Percentiles rank a stretch among this genome's conserved stretches.
These are phyloP conservation scores for Theretra japonica DNA, from an alignment of 2,888 invertebrate species.

Conservation along the genomic window DNA sequence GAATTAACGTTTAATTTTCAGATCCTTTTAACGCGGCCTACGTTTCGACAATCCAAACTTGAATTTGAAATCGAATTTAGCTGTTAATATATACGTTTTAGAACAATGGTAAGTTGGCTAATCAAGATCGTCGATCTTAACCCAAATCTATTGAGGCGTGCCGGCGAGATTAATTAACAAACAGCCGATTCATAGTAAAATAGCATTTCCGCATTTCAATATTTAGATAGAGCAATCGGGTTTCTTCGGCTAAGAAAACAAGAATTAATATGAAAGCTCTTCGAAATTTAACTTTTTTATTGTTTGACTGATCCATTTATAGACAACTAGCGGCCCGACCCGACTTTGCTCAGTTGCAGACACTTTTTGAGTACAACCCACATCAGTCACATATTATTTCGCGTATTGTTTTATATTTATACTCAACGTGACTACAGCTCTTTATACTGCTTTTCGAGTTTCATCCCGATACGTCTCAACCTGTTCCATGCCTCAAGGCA, in stretches of 20 bases:
- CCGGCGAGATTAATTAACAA: not conserved
- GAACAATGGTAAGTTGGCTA: not conserved
- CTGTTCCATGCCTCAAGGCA: too few relatives aligned
- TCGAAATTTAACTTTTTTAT: not conserved
- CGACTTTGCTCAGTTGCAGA: too few relatives aligned
- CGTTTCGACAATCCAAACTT: not conserved
- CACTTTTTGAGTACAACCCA: too few relatives aligned
- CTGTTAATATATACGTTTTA: not conserved
- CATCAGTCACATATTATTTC: too few relatives aligned
- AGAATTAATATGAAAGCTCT: not conserved
- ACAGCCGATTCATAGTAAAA: not conserved
- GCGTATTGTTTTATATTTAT: too few relatives aligned
- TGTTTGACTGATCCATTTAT: not conserved
- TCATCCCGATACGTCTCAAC: too few relatives aligned
- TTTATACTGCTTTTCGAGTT: too few relatives aligned
- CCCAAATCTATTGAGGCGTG: not conserved
- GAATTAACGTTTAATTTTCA: not conserved
- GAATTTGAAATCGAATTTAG: not conserved
- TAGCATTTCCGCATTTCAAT: not conserved
- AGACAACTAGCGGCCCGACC: too few relatives aligned
- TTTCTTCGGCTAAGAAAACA: not conserved
- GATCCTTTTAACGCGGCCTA: not conserved
- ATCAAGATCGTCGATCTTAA: not conserved
- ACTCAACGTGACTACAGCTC: too few relatives aligned
- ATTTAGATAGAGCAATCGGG: not conserved